Evolutionary conservation across 2,888 invertebrate species (phyloP).

Genomic region (Drosophila gaucha): DNA sequence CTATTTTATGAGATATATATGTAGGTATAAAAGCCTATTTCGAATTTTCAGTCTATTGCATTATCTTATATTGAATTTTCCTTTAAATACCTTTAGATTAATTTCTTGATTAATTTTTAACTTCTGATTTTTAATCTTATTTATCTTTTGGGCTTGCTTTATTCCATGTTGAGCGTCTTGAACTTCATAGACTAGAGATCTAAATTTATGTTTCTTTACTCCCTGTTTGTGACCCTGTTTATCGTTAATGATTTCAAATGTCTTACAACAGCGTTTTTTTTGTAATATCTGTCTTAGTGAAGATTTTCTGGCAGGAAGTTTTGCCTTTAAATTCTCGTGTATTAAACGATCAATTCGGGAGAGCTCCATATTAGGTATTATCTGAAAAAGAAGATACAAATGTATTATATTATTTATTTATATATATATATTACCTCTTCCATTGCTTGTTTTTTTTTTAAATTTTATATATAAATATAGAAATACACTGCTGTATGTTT

Average conservation of each 20-base stretch:
- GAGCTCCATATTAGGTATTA: background rate
- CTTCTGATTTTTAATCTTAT: background rate
- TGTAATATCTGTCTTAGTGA: background rate
- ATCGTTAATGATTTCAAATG: background rate
- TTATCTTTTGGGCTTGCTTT: background rate
- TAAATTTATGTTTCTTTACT: background rate
- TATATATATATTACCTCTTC: background rate
- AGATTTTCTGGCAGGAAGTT: background rate
- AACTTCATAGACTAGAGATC: background rate
- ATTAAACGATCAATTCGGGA: background rate
- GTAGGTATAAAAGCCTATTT: background rate
- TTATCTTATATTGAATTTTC: background rate
- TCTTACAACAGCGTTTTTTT: background rate
- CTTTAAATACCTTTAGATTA: background rate
- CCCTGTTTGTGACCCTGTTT: no score
- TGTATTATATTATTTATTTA: background rate
- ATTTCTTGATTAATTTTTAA: no score
- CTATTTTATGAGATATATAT: no score
- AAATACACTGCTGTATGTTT: background rate
- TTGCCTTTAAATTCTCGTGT: background rate
- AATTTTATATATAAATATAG: background rate
- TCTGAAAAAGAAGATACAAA: background rate
- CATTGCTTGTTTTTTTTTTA: background rate
- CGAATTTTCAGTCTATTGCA: background rate
- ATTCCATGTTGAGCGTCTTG: background rate